Evolutionary conservation across 2,797 vertebrate species (phyloP), one percentile per base, ranked within the genome.

Genomic region (Echeneis naucrates): DNA sequence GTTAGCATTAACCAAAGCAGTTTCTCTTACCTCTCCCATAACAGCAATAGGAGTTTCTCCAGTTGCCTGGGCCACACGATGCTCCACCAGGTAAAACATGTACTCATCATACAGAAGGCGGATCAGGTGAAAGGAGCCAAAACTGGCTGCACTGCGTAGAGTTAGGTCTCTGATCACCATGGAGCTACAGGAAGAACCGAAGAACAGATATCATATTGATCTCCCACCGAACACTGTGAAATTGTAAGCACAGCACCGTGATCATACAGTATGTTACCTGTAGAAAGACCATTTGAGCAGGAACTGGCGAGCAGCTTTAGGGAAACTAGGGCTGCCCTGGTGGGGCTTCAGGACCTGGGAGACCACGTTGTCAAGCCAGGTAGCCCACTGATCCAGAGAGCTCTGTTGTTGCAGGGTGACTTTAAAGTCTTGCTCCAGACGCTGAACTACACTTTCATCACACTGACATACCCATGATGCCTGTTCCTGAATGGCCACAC

Each of bases 401-500:
- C 97, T 99, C 92, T 99, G 98, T 92, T 98, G 98, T 90, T 99
- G 98, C 85, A 99, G 92, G 0, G 97, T 99, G 87, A 97, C 92
- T 89, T 99, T 99, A 88, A 99, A 99, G 89, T 99, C 98, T 91
- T 98, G 98, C 93, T 99, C 97, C 91, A 99, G 92, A 24, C 96
- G 96, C 91, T 99, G 97, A 0, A 99, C 98, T 90, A 97, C 89
- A 1, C 95, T 95, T 88, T 99, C 98, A 14, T 99, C 98, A 0
- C 98, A 99, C 94, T 99, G 98, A 90, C 98, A 99, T 78, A 99
- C 98, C 98, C 98, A 99, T 0, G 97, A 99, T 12, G 98, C 98
- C 91, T 99, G 98, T 80, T 99, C 98, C 98, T 99, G 94, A 60
- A 48, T 69, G 23, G 51, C 42, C 17, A 48, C 44, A 19, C 58